Evolutionary conservation across 2,888 invertebrate genomes (phyloP).

Genomic region (Apotomis turbidana): DNA sequence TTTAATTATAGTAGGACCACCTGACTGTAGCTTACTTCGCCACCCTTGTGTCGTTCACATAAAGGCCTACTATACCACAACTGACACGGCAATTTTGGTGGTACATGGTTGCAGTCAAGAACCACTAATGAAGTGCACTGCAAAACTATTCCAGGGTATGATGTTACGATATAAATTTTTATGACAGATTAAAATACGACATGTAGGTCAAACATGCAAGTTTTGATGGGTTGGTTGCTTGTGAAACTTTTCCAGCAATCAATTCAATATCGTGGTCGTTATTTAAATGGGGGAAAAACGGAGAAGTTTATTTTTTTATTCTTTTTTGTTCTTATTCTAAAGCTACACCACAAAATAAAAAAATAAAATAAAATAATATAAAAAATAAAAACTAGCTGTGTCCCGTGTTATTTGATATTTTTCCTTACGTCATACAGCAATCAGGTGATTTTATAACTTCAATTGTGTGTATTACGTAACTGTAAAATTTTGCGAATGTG

Average conservation of each 20-base stretch:
- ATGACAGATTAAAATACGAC: conserved; percentile 48
- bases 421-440: no score
- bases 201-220: conserved; percentile 6
- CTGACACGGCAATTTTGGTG: conserved; percentile 13
- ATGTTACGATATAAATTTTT: conserved; percentile 57
- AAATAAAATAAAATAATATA: no score
- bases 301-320: no score
- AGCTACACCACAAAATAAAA: no score
- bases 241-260: conserved; percentile 1
- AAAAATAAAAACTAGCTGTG: no score
- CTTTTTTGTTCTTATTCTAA: no score
- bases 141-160: conserved; percentile 55
- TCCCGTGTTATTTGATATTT: no score
- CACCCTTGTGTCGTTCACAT: conserved; percentile 9
- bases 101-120: conserved; percentile 51
- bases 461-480: no score
- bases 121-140: conserved; percentile 66
- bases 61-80: conserved; percentile 9
- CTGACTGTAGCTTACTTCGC: conserved; percentile 5
- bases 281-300: background rate
- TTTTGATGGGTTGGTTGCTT: conserved; percentile 1
- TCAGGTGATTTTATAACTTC: no score
- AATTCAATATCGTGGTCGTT: background rate
- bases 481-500: no score
- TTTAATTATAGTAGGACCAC: conserved; percentile 58